phyloP scores from a whole-genome alignment of 35 echinoderm and acorn worm genomes.

The Ophiothrix spiculata region DNA sequence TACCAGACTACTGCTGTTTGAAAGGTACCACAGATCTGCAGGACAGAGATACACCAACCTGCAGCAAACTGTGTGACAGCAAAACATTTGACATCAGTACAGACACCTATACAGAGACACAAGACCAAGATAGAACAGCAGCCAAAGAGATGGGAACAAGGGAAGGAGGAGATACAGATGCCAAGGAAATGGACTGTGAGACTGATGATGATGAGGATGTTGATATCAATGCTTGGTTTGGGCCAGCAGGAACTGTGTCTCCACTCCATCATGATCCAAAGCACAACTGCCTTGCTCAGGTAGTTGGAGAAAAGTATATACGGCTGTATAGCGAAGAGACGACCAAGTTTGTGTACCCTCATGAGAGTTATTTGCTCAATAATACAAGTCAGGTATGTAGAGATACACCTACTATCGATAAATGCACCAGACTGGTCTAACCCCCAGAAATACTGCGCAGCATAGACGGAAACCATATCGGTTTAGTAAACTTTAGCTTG shows the following conservation, averaged over 20 bases:
- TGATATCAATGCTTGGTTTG: constrained; percentile 99
- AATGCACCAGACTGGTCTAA: too few species aligned
- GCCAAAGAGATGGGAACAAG: not conserved
- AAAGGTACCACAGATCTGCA: not conserved
- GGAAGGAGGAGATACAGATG: not conserved
- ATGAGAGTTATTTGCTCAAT: constrained; percentile 60
- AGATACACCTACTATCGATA: too few species aligned
- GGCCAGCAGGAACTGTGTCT: constrained; percentile 84
- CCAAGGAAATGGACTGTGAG: not conserved
- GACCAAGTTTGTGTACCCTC: constrained; percentile 59
- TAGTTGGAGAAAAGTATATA: constrained; percentile 78
- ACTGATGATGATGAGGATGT: constrained; percentile 64
- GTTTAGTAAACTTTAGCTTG: too few species aligned
- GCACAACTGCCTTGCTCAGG: constrained; percentile 83
- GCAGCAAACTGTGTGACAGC: too few species aligned
- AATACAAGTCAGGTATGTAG: constrained; percentile 92
- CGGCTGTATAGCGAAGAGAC: constrained; percentile 56
- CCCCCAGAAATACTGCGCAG: too few species aligned
- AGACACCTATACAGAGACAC: too few species aligned
- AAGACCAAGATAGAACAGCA: too few species aligned
- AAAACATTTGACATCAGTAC: too few species aligned
- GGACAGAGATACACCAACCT: not conserved
- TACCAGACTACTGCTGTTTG: constrained; percentile 96
- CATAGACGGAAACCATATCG: too few species aligned
- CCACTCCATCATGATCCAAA: constrained; percentile 91